Conservation (phyloP, 2,888 invertebrate species). For the Alsophila aescularia region DNA sequence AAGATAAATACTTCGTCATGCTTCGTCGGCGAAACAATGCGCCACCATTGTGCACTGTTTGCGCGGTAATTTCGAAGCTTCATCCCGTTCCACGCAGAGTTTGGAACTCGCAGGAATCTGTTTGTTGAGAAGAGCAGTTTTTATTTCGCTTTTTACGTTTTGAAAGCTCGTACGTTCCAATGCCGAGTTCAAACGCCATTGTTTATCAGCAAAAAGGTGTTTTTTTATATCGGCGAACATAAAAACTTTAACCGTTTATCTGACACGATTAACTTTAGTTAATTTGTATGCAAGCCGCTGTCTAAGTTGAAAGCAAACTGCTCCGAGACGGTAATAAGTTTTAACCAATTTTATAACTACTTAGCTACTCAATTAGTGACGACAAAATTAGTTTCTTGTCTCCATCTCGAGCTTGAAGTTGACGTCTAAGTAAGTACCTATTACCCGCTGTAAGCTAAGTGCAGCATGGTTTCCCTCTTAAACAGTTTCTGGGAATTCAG, state of each 20-base stretch:
- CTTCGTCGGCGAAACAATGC: slow-evolving; percentile 46
- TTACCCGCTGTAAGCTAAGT: slow-evolving; percentile 12
- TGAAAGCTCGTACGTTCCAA: slow-evolving; percentile 15
- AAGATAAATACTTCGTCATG: slow-evolving; percentile 51
- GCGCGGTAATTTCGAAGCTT: slow-evolving; percentile 54
- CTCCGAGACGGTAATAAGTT: slow-evolving; percentile 53
- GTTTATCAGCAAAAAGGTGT: not conserved
- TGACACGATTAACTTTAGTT: slow-evolving; percentile 14
- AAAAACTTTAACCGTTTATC: slow-evolving; percentile 5
- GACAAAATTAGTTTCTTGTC: slow-evolving; percentile 53
- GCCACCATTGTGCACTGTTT: slow-evolving; percentile 52
- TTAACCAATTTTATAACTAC: slow-evolving; percentile 57
- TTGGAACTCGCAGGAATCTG: slow-evolving; percentile 36
- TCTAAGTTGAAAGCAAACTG: slow-evolving; percentile 37
- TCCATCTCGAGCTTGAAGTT: slow-evolving; percentile 20
- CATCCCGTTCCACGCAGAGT: slow-evolving; percentile 28
- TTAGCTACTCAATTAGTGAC: slow-evolving; percentile 52
- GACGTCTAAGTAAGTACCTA: slow-evolving; percentile 10
- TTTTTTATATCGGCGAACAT: not conserved
- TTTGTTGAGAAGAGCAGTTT: slow-evolving; percentile 31
- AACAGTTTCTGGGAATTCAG: not conserved
- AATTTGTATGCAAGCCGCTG: slow-evolving; percentile 28
- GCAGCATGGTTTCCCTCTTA: slow-evolving; percentile 13
- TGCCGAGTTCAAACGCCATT: slow-evolving; percentile 16
- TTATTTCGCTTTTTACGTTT: slow-evolving; percentile 17